These are phyloP conservation scores for Nasonia longicornis DNA, from an alignment of 1,140 invertebrate species.

Conservation along the genomic window DNA sequence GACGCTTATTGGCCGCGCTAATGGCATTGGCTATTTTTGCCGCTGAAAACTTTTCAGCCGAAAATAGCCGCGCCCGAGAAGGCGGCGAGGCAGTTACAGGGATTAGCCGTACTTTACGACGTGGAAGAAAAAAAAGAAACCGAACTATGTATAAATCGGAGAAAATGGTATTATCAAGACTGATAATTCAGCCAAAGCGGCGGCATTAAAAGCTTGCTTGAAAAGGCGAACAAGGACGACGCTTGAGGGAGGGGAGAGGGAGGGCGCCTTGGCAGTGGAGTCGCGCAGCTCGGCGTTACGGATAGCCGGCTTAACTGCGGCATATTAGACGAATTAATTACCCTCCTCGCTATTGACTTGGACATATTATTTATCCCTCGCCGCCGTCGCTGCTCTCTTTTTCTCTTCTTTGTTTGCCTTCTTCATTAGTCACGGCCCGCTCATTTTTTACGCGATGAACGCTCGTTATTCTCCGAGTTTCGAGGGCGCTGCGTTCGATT, in stretches of 20 bases:
- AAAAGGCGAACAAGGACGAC: constrained; percentile 33
- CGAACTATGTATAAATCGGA: not conserved
- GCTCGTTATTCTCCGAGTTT: not conserved
- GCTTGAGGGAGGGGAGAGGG: not conserved
- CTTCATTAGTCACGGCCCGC: constrained; percentile 7
- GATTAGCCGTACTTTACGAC: not conserved
- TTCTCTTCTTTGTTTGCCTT: constrained; percentile 36
- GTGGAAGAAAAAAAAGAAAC: not conserved
- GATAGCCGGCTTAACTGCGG: constrained; percentile 68
- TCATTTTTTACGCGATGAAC: constrained; percentile 23
- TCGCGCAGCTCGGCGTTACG: constrained; percentile 53
- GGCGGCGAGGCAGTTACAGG: no score
- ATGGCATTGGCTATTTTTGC: not conserved
- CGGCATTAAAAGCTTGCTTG: constrained; percentile 43
- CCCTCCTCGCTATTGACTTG: constrained; percentile 60
- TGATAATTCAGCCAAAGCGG: constrained; percentile 42
- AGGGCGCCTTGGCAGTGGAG: constrained; percentile 23
- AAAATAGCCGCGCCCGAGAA: no score
- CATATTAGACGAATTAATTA: constrained; percentile 70
- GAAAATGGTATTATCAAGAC: constrained; percentile 42
- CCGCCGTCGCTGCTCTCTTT: not conserved
- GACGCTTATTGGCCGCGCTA: not conserved
- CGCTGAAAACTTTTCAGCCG: no score
- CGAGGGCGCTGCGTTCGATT: no score
- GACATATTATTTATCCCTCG: constrained; percentile 66